Conservation (phyloP, 1,140 invertebrate genomes). For the Neuroterus valhalla region DNA sequence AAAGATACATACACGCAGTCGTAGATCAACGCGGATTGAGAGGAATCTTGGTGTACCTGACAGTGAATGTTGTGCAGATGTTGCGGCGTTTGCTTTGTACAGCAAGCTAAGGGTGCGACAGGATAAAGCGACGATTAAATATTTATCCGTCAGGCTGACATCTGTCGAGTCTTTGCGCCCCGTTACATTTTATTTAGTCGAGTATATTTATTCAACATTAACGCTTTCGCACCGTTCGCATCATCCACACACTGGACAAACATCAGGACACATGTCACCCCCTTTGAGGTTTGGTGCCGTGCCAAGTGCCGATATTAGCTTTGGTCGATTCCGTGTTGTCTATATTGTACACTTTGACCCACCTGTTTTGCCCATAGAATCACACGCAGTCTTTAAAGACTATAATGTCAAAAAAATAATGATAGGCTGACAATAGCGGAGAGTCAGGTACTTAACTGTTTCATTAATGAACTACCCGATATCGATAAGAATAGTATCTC, state of each 20-base stretch:
- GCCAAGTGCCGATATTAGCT: conserved; percentile 26
- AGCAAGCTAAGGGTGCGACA: conserved; percentile 45
- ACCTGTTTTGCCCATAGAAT: background rate
- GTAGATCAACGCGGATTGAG: conserved; percentile 22
- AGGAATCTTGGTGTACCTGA: background rate
- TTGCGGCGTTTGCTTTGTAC: conserved; percentile 56
- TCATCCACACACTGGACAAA: conserved; percentile 41
- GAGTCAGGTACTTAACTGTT: too few species aligned
- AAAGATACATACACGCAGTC: conserved; percentile 41
- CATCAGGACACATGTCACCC: conserved; percentile 39
- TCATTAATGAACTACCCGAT: too few species aligned
- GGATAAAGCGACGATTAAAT: conserved; percentile 58
- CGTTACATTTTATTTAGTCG: conserved; percentile 56
- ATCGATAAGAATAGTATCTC: too few species aligned
- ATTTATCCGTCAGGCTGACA: conserved; percentile 57
- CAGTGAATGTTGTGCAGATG: conserved; percentile 43
- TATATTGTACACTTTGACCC: background rate
- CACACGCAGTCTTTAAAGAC: too few species aligned
- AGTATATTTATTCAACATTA: conserved; percentile 56
- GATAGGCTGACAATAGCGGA: too few species aligned
- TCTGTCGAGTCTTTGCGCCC: conserved; percentile 55
- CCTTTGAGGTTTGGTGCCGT: conserved; percentile 22
- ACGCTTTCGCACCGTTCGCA: conserved; percentile 53
- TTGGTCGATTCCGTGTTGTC: background rate
- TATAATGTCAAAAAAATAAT: too few species aligned